Percentiles rank a stretch among this genome's conserved stretches.
These are phyloP conservation scores for Lasioglossum zephyrum DNA, from an alignment of 2,888 invertebrate genomes.

Conservation along the genomic window DNA sequence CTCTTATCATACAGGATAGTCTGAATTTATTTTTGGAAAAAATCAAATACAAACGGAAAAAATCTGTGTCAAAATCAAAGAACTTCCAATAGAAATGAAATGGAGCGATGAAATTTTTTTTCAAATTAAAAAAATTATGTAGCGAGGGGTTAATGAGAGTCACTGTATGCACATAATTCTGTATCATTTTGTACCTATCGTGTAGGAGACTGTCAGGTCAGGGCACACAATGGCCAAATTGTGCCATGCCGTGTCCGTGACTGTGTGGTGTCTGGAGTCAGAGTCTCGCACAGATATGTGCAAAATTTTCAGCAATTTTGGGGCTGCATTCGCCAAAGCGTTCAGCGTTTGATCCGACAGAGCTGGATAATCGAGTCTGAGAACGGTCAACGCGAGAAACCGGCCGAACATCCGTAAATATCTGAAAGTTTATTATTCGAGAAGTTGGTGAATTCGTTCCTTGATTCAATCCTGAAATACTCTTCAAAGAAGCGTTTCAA, in stretches of 20 bases:
- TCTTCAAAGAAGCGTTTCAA: neutral
- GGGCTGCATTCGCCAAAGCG: slow-evolving; percentile 82
- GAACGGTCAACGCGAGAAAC: slow-evolving; percentile 80
- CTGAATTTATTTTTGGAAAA: neutral
- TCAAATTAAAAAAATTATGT: no score
- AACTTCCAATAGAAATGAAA: no score
- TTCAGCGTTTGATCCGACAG: slow-evolving; percentile 83
- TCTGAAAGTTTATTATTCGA: slow-evolving; percentile 75
- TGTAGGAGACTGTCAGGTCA: slow-evolving; percentile 82
- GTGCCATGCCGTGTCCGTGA: slow-evolving; percentile 84
- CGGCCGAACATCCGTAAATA: slow-evolving; percentile 82
- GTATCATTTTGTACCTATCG: slow-evolving; percentile 75
- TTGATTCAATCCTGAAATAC: neutral
- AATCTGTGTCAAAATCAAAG: no score
- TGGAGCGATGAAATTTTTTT: no score
- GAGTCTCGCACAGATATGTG: slow-evolving; percentile 84
- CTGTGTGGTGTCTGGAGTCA: slow-evolving; percentile 83
- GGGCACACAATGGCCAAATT: slow-evolving; percentile 82
- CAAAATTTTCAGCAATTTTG: slow-evolving; percentile 79
- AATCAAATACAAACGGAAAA: no score
- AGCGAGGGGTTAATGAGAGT: no score
- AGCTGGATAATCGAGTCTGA: slow-evolving; percentile 85
- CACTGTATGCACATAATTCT: neutral
- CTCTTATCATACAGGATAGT: neutral
- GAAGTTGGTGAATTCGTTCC: slow-evolving; percentile 39